Evolutionary conservation across 2,113 vertebrate genomes (phyloP), one percentile per base, ranked within the genome.

Genomic region (Oncorhynchus mykiss): DNA sequence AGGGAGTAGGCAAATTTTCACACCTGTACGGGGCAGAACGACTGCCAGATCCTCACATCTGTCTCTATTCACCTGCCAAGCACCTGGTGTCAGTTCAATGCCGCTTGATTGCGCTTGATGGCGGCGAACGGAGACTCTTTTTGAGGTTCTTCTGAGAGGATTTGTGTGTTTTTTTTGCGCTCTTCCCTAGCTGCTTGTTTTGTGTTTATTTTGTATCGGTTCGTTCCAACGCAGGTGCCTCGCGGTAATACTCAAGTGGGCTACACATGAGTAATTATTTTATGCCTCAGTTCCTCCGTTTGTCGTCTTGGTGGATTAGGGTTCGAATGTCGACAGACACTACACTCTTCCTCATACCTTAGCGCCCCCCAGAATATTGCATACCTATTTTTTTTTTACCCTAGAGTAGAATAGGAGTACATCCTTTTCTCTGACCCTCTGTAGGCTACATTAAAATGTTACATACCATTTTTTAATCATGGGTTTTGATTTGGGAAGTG

Each of bases 181-280:
- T n/a, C 22, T 34, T 65, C 9, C 1, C 11, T 54, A 54, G 51
- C 51, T 81, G 88, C 86, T 93, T 91, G 92, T 92, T 92, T 91
- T 88, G 88, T 89, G 89, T 92, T 92, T 91, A 92, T 77, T 49
- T 91, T 92, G 87, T 91, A 88, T 97, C 95, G 97, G 95, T 95
- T 96, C 95, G 95, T 97, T 97, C 95, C 95, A 96, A 96, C 95
- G 97, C 98, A 98, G 97, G 96, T 98, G 97, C 96, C 96, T 94
- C 91, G 84, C 82, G 87, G 91, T 90, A 95, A 96, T 94, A 95
- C 94, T 94, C 93, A 90, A 96, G 94, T 93, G 96, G 90, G 94
- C 94, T 92, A 94, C 93, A 95, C 96, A 96, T 96, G 96, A 97
- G 94, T 95, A 96, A 96, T 95, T 97, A 95, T 94, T 96, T 96